Evolutionary conservation across 2,888 invertebrate genomes (phyloP).

Genomic region (Lithosia quadra): DNA sequence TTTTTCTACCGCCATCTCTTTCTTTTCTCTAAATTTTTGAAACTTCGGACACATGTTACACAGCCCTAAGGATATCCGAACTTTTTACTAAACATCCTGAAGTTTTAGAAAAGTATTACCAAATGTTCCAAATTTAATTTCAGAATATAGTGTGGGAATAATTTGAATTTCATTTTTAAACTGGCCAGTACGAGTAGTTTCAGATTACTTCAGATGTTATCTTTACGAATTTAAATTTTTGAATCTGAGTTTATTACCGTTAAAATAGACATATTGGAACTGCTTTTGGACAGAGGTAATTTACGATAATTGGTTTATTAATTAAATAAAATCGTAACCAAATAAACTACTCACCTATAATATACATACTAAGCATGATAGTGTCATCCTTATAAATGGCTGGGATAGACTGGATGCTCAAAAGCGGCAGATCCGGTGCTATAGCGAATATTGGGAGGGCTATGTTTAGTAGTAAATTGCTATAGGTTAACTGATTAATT

Average conservation of each 20-base stretch:
- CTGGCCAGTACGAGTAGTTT: neutral
- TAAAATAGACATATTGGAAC: constrained; percentile 4
- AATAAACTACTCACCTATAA: neutral
- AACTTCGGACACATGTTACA: constrained; percentile 67
- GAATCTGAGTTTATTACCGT: neutral
- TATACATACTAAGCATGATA: neutral
- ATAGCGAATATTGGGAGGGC: too few relatives aligned
- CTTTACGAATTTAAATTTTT: neutral
- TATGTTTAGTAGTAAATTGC: too few relatives aligned
- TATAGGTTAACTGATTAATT: too few relatives aligned
- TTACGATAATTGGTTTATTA: constrained; percentile 1
- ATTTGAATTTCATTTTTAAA: constrained; percentile 6
- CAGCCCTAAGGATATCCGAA: constrained; percentile 71
- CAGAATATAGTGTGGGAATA: constrained; percentile 29
- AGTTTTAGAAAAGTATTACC: constrained; percentile 38
- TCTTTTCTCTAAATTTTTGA: constrained; percentile 44
- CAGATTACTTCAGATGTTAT: constrained; percentile 1
- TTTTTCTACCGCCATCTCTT: constrained; percentile 52
- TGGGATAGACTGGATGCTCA: too few relatives aligned
- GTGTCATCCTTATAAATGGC: neutral
- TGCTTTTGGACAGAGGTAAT: neutral
- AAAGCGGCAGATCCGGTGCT: too few relatives aligned
- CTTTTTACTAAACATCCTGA: constrained; percentile 64
- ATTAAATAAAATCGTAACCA: neutral
- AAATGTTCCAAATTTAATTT: constrained; percentile 38